Evolutionary conservation across 2,888 invertebrate genomes (phyloP), one percentile per base, ranked within the genome.

Genomic region (Kuschelorhynchus macadamiae): DNA sequence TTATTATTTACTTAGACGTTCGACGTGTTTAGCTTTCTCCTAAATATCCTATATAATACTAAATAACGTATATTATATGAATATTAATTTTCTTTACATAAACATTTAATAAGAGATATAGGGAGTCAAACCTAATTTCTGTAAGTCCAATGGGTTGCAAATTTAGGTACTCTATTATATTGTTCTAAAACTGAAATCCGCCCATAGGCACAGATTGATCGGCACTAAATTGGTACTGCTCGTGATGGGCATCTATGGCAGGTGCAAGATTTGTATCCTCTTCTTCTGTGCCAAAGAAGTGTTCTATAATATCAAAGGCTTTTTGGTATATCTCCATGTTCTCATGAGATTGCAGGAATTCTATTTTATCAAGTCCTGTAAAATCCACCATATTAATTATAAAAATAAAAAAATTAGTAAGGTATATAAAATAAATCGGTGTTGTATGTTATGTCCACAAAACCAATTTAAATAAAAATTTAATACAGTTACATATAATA

Each of bases 341-440:
- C 83, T 97, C 95, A 83, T 98, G 97, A 44, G 96, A 96, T 84
- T 98, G 98, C 55, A 98, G 87, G 85, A 95, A 98, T 85, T 98
- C 98, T 75, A 98, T 97, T 87, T 98, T 98, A 83, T 98, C 98
- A 82, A 98, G 87, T 80, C 98, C 96, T 95, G n/a, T n/a, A n/a
- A n/a, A n/a, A n/a, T n/a, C n/a, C n/a, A n/a, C n/a, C n/a, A n/a
- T n/a, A n/a, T n/a, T n/a, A n/a, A n/a, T n/a, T n/a, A n/a, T n/a
- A n/a, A n/a, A n/a, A n/a, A n/a, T n/a, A n/a, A n/a, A n/a, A n/a
- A n/a, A n/a, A n/a, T n/a, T n/a, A n/a, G n/a, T n/a, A n/a, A n/a
- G n/a, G n/a, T n/a, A n/a, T n/a, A n/a, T n/a, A n/a, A n/a, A n/a
- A n/a, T n/a, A n/a, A n/a, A n/a, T n/a, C n/a, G n/a, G n/a, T n/a